Conservation (phyloP, 1,140 invertebrate genomes). For the Alviniconcha marisindica region DNA sequence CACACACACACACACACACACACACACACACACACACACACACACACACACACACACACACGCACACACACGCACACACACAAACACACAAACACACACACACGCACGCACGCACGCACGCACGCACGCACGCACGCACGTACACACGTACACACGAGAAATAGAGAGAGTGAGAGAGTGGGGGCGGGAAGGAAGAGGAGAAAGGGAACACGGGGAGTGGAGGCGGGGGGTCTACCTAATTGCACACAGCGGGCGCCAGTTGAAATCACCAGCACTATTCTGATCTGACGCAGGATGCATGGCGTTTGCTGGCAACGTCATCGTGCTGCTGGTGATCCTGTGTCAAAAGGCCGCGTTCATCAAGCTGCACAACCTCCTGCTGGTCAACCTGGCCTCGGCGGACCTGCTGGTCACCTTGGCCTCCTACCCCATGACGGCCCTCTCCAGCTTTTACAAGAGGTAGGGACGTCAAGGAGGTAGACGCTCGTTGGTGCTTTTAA, state of each 20-base stretch:
- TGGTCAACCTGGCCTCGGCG: slow-evolving; percentile 56
- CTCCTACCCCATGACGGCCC: slow-evolving; percentile 60
- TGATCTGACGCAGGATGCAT: slow-evolving; percentile 12
- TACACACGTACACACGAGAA: too few species aligned
- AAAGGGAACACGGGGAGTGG: neutral
- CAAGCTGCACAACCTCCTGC: slow-evolving; percentile 45
- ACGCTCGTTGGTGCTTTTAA: too few species aligned
- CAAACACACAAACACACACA: slow-evolving; percentile 13
- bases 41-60: neutral
- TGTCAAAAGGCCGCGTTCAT: slow-evolving; percentile 33
- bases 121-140: neutral
- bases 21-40: too few species aligned
- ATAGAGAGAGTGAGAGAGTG: too few species aligned
- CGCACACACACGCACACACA: slow-evolving; percentile 15
- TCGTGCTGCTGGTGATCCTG: slow-evolving; percentile 43
- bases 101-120: neutral
- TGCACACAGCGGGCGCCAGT: too few species aligned
- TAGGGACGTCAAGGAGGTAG: slow-evolving; percentile 59
- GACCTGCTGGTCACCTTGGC: slow-evolving; percentile 60
- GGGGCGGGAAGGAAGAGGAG: too few species aligned
- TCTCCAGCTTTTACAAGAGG: slow-evolving; percentile 57
- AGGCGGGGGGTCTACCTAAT: neutral
- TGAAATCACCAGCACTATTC: too few species aligned
- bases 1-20: neutral
- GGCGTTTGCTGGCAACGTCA: slow-evolving; percentile 36